Evolutionary conservation across 2,888 invertebrate species (phyloP), one percentile per base, ranked within the genome.

Genomic region (Agrilus cyanescens): DNA sequence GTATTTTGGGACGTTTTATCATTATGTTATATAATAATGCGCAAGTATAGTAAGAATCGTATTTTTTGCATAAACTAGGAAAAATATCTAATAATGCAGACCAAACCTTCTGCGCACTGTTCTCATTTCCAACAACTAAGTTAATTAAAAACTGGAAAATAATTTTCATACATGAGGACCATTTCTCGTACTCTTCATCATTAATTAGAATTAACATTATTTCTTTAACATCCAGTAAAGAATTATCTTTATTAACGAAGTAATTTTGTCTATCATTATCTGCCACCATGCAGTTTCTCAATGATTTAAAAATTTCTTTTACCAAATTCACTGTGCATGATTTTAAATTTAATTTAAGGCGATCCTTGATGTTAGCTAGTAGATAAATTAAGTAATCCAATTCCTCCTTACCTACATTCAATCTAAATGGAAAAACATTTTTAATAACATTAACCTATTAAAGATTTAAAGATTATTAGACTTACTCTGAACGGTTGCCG

Each of bases 91-190:
- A 35, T 43, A 50, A 53, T 20, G 45, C 42, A 31, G 47, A 18
- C 53, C 53, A 55, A 32, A 55, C 40, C 32, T 38, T 29, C 7
- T 41, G 12, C 30, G 46, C 47, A 37, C 46, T 33, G 30, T 46
- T 37, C n/a, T 32, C 10, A 45, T 53, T 54, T 30, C 46, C 48
- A 35, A 51, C 49, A 16, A 51, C 38, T 31, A 52, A 35, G 44
- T 56, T 56, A 30, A 41, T 47, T 36, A 56, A 40, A 39, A 56
- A 56, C 33, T 52, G 50, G 32, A 54, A 44, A 8, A 49, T 37
- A 44, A 53, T 51, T 36, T 49, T 51, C n/a, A 51, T 18, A 34
- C 53, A 50, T 14, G 42, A 25, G 35, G 32, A 12, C 37, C 12
- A 30, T 7, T n/a, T 10, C 13, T 16, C 13, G 4, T 13, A 14